Conservation (phyloP, 1,140 invertebrate genomes). For the Pinna nobilis region DNA sequence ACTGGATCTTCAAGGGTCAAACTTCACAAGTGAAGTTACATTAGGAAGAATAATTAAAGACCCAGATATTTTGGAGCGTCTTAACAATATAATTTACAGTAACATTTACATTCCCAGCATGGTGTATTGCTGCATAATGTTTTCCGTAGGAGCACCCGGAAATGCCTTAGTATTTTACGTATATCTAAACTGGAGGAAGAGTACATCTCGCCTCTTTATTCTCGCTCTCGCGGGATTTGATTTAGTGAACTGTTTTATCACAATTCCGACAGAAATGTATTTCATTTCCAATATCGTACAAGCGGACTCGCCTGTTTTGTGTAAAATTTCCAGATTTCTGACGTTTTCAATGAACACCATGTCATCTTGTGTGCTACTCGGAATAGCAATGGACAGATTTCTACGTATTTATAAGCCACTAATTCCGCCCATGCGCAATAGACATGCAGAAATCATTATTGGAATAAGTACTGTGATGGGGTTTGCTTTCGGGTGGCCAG, state of each 20-base stretch:
- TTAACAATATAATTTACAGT: no score
- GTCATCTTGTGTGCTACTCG: slow-evolving; percentile 46
- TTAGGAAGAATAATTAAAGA: no score
- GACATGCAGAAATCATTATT: slow-evolving; percentile 45
- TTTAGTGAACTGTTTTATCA: slow-evolving; percentile 55
- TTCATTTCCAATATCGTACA: slow-evolving; percentile 46
- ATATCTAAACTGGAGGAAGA: background rate
- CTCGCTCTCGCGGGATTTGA: slow-evolving; percentile 7
- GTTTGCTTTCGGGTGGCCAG: slow-evolving; percentile 51
- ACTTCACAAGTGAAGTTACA: no score
- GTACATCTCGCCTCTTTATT: background rate
- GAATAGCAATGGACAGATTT: slow-evolving; percentile 61
- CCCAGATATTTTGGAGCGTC: no score
- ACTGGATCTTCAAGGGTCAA: no score
- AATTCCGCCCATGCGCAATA: slow-evolving; percentile 24
- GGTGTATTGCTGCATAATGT: background rate
- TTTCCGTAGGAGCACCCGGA: background rate
- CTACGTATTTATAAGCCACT: slow-evolving; percentile 57
- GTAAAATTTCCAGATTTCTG: slow-evolving; percentile 55
- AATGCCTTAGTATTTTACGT: slow-evolving; percentile 12
- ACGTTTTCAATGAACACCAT: slow-evolving; percentile 60
- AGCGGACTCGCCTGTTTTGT: slow-evolving; percentile 42
- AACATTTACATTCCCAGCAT: slow-evolving; percentile 4
- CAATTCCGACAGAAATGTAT: slow-evolving; percentile 58
- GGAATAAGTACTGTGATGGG: slow-evolving; percentile 34